Evolutionary conservation across 2,797 vertebrate genomes (phyloP), one percentile per base, ranked within the genome.

Genomic region (Eurystomus glaucurus): DNA sequence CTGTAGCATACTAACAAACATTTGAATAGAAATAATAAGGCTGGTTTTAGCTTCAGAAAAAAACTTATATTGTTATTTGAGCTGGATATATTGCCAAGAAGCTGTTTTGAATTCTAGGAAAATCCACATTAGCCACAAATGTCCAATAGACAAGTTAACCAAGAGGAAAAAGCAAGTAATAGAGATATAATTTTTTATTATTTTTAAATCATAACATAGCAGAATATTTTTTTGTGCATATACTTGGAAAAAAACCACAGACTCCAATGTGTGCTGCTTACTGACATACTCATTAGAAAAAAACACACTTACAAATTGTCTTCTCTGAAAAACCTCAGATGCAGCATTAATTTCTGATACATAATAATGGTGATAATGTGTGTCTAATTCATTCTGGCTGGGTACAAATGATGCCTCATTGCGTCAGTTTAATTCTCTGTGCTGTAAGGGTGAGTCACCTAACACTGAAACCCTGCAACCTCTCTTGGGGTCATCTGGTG

Each of bases 281-380:
- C 37, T 28, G 52, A 75, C 20, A 66, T 6, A 18, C 11, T 80
- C 31, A 50, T 79, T 66, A 66, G 25, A 8, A 91, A 90, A 76
- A 41, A 62, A 17, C 2, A 21, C 37, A 46, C 8, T 39, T 65
- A 35, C 11, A 76, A 86, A 94, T 3, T 72, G 77, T 54, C 54
- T 90, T 88, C n/a, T 66, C 28, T 74, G 45, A 43, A 88, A 90
- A 58, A 88, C 61, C 43, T 90, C 25, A 35, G 86, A 95, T 6
- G 3, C 13, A 78, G 52, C 54, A 50, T 51, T 78, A 78, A 90
- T 62, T 41, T 75, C 22, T 58, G 72, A 81, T 54, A 61, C 15
- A 45, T 25, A 75, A 2, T 35, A 86, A 76, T 14, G 57, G 23
- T n/a, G 69, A 71, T 50, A 81, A 93, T 15, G 46, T 51, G 43